Evolutionary conservation across 2,888 invertebrate species (phyloP), one percentile per base, ranked within the genome.

Genomic region (Stenolophus ochropezus): DNA sequence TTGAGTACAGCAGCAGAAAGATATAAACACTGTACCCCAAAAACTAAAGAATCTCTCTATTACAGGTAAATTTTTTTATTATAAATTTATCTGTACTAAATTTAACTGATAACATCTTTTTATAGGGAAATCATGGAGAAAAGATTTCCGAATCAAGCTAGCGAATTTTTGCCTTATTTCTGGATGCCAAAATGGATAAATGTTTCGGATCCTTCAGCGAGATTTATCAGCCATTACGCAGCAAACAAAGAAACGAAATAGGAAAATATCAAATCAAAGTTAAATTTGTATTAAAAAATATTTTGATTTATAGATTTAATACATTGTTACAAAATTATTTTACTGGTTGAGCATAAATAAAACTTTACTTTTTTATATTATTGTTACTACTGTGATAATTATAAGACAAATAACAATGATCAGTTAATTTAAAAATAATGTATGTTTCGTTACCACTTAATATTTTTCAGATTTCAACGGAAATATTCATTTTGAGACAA

Each of bases 181-280:
- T 95, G 95, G 95, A 95, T 95, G 95, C 95, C 95, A 0, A 92
- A 93, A 85, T 95, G 95, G 95, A 92, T 92, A 0, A 91, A 93
- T 83, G 92, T 94, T 0, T 90, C 91, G 0, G 95, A 95, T 89
- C 95, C 95, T 11, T 95, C 94, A 0, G 95, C 95, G 0, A 91
- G 94, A 85, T 94, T 94, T 87, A 94, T 95, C 83, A 91, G 92
- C 85, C 94, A 94, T 89, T 95, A 95, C 86, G 91, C 92, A 58
- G 93, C 93, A 65, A 88, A 90, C 74, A 85, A 87, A 78, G 82
- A 84, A 4, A 69, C 27, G 18, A 69, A 69, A 61, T 69, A 33
- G 27, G 16, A 8, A 11, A 16, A 69, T 27, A 25, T 61, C 21
- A 58, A 1, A 25, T 14, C 4, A 23, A 61, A 61, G 25, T 61